phyloP scores from a whole-genome alignment of 1,140 invertebrate species.

The Triops longicaudatus region DNA sequence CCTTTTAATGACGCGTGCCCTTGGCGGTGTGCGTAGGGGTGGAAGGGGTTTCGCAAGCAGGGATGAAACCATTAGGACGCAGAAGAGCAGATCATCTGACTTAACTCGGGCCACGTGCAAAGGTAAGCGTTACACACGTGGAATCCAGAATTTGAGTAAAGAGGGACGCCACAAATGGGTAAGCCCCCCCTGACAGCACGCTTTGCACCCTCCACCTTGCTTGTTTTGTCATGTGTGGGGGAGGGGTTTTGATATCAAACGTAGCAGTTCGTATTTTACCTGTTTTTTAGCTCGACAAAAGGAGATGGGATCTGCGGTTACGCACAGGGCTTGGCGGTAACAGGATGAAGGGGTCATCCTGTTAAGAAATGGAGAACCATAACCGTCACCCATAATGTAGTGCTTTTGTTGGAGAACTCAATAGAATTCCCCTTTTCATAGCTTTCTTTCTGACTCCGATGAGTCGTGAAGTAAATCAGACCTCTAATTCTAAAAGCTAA shows the following conservation, averaged over 20 bases:
- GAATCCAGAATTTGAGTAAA: neutral
- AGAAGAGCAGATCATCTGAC: neutral
- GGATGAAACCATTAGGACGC: neutral
- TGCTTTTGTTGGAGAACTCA: no score
- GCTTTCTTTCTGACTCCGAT: no score
- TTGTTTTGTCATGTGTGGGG: neutral
- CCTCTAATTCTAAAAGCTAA: no score
- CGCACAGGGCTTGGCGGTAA: neutral
- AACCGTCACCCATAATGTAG: no score
- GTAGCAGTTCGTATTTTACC: neutral
- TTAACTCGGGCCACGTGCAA: constrained; percentile 1
- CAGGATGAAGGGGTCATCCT: no score
- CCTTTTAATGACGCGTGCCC: constrained; percentile 8
- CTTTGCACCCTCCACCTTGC: neutral
- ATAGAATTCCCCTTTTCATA: no score
- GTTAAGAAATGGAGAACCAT: no score
- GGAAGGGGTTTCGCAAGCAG: neutral
- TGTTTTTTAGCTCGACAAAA: neutral
- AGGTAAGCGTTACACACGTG: neutral
- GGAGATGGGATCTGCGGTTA: neutral
- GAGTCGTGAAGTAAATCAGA: no score
- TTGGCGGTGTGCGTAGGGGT: neutral
- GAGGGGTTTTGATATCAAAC: neutral
- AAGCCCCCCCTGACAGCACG: neutral
- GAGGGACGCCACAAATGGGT: no score